Evolutionary conservation across 2,888 invertebrate species (phyloP), one percentile per base, ranked within the genome.

Genomic region (Anthophora plumipes): DNA sequence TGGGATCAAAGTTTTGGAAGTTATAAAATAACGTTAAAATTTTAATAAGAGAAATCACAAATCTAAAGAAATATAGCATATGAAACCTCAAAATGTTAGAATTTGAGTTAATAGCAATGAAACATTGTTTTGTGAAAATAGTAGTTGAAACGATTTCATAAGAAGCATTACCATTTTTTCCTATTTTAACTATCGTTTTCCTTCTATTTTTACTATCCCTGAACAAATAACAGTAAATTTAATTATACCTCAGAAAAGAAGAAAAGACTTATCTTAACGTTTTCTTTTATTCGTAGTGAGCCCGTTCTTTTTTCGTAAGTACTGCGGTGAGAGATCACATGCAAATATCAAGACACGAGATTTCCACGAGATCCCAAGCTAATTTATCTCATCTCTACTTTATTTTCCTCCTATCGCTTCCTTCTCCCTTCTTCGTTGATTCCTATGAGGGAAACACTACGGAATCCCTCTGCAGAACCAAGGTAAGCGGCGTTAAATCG

Each of bases 401-500:
- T 54, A 57, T 61, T 66, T 73, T 60, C 69, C 17, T 69, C 43
- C 37, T 60, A 25, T 71, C 73, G 50, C 55, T 66, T 50, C 43
- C 52, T 50, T 50, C 64, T 52, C 31, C 39, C 25, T 69, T 50
- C 69, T 46, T 50, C 80, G 50, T 57, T 52, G 67, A 63, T 72
- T 74, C 41, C 61, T 74, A 64, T 61, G 72, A 69, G 54, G 69
- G 46, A 77, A 83, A 60, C 77, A 69, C 77, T 70, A 77, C 74
- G 84, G 73, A 68, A 79, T 66, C 75, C 69, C 77, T 64, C 70
- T 60, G 77, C 69, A 68, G 71, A 72, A 82, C 74, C 80, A 79
- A 79, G 75, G 87, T 86, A 79, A 86, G 80, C 76, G 80, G 60
- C 77, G 87, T 88, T 88, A 88, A 87, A 88, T 88, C 87, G 88